Evolutionary conservation across 2,888 invertebrate genomes (phyloP).

Genomic region (Lissocephala sabroskyi): DNA sequence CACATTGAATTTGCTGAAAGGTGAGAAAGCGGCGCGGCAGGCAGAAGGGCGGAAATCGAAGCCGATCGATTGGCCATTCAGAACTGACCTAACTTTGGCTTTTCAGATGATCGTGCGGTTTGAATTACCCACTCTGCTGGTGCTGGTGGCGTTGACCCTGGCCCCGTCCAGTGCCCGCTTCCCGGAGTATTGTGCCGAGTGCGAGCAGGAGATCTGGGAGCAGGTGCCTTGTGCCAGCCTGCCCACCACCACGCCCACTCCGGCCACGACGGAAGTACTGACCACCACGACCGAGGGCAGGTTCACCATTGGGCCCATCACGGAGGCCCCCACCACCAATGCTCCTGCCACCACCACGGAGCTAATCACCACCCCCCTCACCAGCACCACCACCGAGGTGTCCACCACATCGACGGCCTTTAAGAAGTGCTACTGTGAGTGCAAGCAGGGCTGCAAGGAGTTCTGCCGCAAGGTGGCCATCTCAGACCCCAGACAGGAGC

Average conservation of each 20-base stretch:
- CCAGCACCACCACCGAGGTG: constrained; percentile 4
- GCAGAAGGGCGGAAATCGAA: too few species aligned
- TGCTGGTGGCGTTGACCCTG: constrained; percentile 19
- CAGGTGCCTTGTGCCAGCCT: constrained; percentile 59
- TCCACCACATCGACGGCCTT: constrained; percentile 19
- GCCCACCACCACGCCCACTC: constrained; percentile 19
- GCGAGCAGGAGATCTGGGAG: constrained; percentile 66
- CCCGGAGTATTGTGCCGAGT: constrained; percentile 53
- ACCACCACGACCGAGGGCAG: constrained; percentile 10
- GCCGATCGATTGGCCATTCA: constrained; percentile 23
- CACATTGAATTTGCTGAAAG: background rate
- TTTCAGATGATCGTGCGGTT: constrained; percentile 40
- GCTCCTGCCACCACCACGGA: too few species aligned
- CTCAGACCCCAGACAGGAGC: constrained; percentile 39
- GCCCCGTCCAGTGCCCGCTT: constrained; percentile 23
- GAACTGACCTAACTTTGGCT: constrained; percentile 17
- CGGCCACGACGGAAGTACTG: background rate
- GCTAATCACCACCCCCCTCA: constrained; percentile 1
- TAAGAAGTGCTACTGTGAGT: constrained; percentile 64
- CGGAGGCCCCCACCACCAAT: constrained; percentile 7
- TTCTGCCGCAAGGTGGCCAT: constrained; percentile 59
- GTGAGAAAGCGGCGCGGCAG: too few species aligned
- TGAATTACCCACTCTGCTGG: constrained; percentile 19
- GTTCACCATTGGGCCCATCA: constrained; percentile 7
- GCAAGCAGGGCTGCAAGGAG: constrained; percentile 62